phyloP scores from a whole-genome alignment of 2,888 invertebrate species.

The Ophion slaviceki region DNA sequence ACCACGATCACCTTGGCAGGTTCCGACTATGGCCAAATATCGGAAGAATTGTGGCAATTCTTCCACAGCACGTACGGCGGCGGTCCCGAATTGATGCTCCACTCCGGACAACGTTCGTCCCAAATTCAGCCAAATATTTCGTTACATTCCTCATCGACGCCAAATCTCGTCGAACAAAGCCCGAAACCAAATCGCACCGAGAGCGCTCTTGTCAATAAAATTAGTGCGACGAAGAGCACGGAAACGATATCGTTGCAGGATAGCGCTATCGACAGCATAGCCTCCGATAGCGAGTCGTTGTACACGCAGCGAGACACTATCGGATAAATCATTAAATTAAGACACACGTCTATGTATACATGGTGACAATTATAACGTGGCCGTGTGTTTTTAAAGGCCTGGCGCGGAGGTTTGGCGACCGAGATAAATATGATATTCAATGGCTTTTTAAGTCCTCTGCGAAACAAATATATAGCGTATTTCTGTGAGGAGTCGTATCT shows the following conservation, averaged over 20 bases:
- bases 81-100: constrained; percentile 91
- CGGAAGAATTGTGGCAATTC: constrained; percentile 94
- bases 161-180: constrained; percentile 77
- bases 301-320: constrained; percentile 76
- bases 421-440: no score
- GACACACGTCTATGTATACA: constrained; percentile 14
- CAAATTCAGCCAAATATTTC: constrained; percentile 78
- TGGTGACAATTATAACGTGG: not conserved
- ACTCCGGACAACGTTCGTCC: constrained; percentile 79
- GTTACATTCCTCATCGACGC: constrained; percentile 81
- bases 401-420: no score
- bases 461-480: no score
- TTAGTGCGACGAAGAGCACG: constrained; percentile 76
- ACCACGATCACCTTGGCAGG: constrained; percentile 73
- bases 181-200: constrained; percentile 76
- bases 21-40: constrained; percentile 91
- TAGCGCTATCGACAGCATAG: constrained; percentile 78
- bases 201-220: constrained; percentile 75
- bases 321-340: constrained; percentile 46
- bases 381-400: no score
- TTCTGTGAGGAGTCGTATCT: no score
- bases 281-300: constrained; percentile 77
- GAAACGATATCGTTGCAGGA: constrained; percentile 80
- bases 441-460: no score
- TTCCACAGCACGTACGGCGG: constrained; percentile 94